Evolutionary conservation across 2,888 invertebrate genomes (phyloP), one percentile per base, ranked within the genome.

Genomic region (Cetonia aurata): DNA sequence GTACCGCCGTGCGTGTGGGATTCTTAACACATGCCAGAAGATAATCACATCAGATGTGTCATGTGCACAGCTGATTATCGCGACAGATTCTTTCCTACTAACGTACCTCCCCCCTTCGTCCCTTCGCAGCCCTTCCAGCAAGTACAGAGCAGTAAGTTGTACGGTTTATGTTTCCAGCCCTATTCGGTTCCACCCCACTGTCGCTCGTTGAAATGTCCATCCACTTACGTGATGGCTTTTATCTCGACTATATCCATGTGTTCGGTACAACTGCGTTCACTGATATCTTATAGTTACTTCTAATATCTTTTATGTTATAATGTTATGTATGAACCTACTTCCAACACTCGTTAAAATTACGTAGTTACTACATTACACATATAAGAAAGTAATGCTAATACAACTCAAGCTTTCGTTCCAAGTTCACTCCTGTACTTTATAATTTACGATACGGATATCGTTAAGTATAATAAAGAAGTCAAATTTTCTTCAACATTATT

Each of bases 31-130:
- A 79, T 77, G 77, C 76, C 75, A 74, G 62, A 65, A 70, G 75
- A 78, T 81, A 81, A 82, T 81, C 81, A 79, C 79, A 79, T 82
- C 80, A 76, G 76, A 80, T 79, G 80, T 80, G 81, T 80, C 81
- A 81, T 79, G 80, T 80, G 80, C 78, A 77, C 75, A 77, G 77
- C 78, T 77, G 75, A 75, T 74, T 77, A 77, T 74, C 74, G 75
- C 72, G 71, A 41, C 62, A 50, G 62, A 65, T 65, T 41, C 62
- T 37, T 13, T 62, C 15, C 62, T 48, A 13, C 37, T 37, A 19
- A 25, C 52, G 25, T 52, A 6, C 25, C 37, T 15, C 2, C 46
- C 31, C 31, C n/a, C 46, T 62, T 15, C 42, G n/a, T n/a, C n/a
- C n/a, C n/a, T n/a, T 13, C 12, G 12, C 25, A 13, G 13, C 37